Base-by-base conservation (phyloP, 2,797 vertebrate genomes). In the Phrynocephalus guinanensis region DNA sequence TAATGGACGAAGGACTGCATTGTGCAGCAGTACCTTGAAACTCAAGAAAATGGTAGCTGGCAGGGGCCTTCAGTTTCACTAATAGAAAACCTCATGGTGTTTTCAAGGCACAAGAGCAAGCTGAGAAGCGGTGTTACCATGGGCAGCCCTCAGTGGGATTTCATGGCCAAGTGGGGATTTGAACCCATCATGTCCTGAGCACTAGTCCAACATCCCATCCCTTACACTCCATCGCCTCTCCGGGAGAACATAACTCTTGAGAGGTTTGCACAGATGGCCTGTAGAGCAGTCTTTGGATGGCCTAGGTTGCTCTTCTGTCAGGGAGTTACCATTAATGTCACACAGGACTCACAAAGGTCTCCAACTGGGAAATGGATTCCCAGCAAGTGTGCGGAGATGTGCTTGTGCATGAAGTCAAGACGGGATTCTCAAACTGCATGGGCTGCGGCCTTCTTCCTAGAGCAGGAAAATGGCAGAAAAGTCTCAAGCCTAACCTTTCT, bases 381-480 rank as follows among this genome's bases (percentile, higher is more conserved):
- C 0, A 48, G 4, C 6, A 48, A 1, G 10, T 2, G 24, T 2
- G 48, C 5, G 44, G 11, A 2, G 18, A 16, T 22, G 16, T 3
- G 20, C 4, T 7, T 13, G 1, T 60, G 11, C 7, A 50, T 44
- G 16, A 87, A 83, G 1, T 24, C 5, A 3, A 38, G 50, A 38
- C 16, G 3, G 33, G 7, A 44, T 76, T 60, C 50, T 7, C 24
- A 1, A 30, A 66, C 50, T 70, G 24, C 30, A 38, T 5, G 15
- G 8, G 60, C 79, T 16, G 1, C 1, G 1, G 10, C 28, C 7
- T 66, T n/a, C n/a, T 3, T 28, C 68, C 48, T 1, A 6, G 9
- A 2, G 30, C 68, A 30, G 28, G 68, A 9, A 72, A 63, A 52
- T 6, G 11, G 33, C 18, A 30, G 11, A 6, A 48, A n/a, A 22